Base-by-base conservation (phyloP, 1,140 invertebrate genomes). In the Drosophila nannoptera region DNA sequence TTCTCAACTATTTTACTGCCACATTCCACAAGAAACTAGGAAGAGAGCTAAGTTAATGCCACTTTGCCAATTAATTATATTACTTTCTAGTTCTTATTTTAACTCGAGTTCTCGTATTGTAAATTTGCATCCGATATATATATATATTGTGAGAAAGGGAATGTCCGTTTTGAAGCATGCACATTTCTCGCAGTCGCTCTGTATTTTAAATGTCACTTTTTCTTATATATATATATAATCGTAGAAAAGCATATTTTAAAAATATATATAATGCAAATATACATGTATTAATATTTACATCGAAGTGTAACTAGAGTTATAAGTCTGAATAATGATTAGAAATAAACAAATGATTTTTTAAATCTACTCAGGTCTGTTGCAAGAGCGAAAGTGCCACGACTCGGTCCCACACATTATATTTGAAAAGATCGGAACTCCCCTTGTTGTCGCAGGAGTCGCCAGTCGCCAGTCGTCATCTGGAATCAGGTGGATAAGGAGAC, bases 271-370 rank as follows among this genome's bases (percentile, higher is more conserved):
- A 59, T 45, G 32, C 49, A 67, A 33, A 64, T 52, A 62, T 36
- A 67, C 29, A 67, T 62, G 9, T 31, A 61, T 61, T 52, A 67
- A 62, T 62, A 62, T 73, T 73, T 81, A 81, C 69, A 83, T 83
- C 80, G 65, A 80, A 80, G 59, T 86, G 74, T 86, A 86, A 86
- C 70, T 86, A 86, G 77, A 86, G 81, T 72, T 86, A 81, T 86
- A 86, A 86, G 81, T 87, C 81, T 86, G 81, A 86, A 77, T 75
- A 77, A 81, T 72, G 64, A 56, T 69, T 83, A 84, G 69, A 72
- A 82, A 87, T 81, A 87, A 65, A 72, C 7, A 43, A 14, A 14
- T 6, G 4, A 42, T 2, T 11, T 4, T 11, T 12, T 14, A 84
- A 60, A 73, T 22, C 54, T 73, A 70, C 70, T 73, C 42, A 61